Conservation (phyloP, 1,140 invertebrate species). For the Drosophila subpulchrella region DNA sequence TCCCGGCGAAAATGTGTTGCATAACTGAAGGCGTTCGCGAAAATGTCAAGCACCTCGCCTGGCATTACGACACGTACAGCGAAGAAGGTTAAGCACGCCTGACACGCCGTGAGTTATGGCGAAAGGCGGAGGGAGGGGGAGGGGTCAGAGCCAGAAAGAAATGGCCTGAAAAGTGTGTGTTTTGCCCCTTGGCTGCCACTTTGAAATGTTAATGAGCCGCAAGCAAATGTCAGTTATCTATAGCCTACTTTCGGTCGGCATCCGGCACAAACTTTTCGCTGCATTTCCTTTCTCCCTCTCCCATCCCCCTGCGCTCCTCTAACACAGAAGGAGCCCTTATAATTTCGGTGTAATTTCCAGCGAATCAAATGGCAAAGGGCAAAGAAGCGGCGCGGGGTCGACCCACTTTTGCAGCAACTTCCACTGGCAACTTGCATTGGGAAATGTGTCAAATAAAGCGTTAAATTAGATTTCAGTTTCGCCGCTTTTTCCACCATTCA, state of each 20-base stretch:
- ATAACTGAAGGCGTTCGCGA: slow-evolving; percentile 66
- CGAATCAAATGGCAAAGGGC: slow-evolving; percentile 54
- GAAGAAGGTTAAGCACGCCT: slow-evolving; percentile 81
- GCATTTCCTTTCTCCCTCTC: slow-evolving; percentile 26
- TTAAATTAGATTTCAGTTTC: slow-evolving; percentile 71
- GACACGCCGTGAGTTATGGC: slow-evolving; percentile 67
- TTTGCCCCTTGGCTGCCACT: slow-evolving; percentile 54
- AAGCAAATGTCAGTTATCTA: slow-evolving; percentile 71
- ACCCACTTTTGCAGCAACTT: slow-evolving; percentile 52
- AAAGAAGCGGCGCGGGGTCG: slow-evolving; percentile 38
- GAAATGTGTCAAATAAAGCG: slow-evolving; percentile 78
- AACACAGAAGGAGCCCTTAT: slow-evolving; percentile 13
- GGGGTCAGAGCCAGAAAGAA: neutral
- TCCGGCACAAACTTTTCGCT: slow-evolving; percentile 45
- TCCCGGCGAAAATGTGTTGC: slow-evolving; percentile 52
- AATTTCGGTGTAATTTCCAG: slow-evolving; percentile 62
- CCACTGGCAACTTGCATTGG: slow-evolving; percentile 39
- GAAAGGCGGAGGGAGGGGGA: neutral
- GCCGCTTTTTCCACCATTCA: slow-evolving; percentile 37
- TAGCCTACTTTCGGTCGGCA: slow-evolving; percentile 42
- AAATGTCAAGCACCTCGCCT: slow-evolving; percentile 78
- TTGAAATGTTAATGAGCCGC: slow-evolving; percentile 76
- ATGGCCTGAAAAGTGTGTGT: slow-evolving; percentile 29
- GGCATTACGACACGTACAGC: slow-evolving; percentile 56
- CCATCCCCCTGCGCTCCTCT: neutral